A percentile compares a stretch with the other conserved stretches of the same genome.
Evolutionary conservation across 2,797 vertebrate genomes (phyloP).

Genomic region (Lacerta agilis): DNA sequence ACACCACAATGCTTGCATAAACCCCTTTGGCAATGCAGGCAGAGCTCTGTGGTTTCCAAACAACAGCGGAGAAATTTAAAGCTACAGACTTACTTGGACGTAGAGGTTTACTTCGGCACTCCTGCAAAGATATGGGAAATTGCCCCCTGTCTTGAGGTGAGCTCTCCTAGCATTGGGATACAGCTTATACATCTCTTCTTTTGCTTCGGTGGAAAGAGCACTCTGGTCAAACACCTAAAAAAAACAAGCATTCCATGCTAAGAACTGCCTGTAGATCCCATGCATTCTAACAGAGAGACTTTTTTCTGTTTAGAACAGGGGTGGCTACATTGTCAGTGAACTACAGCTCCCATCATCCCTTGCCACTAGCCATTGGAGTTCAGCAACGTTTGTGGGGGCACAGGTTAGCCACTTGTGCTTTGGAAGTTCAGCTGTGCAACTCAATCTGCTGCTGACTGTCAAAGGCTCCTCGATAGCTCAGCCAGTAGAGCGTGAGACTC

Average conservation of each 20-base stretch:
- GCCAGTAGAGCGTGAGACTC: too few relatives aligned
- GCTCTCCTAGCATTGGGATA: conserved; percentile 95
- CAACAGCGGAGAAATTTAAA: background rate
- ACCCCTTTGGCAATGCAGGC: background rate
- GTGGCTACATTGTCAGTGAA: too few relatives aligned
- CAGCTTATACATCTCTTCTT: conserved; percentile 99
- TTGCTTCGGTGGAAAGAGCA: conserved; percentile 93
- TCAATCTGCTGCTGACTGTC: background rate
- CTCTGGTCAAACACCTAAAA: conserved; percentile 97
- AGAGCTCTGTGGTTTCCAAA: background rate
- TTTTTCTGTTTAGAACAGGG: background rate
- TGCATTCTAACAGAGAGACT: too few relatives aligned
- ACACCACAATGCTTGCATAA: background rate
- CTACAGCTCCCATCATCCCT: too few relatives aligned
- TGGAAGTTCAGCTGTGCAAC: background rate
- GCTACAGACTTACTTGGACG: conserved; percentile 84
- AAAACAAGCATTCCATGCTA: background rate
- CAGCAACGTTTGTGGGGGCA: too few relatives aligned
- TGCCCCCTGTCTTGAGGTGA: conserved; percentile 97
- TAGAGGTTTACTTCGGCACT: conserved; percentile 98
- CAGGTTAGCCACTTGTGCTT: too few relatives aligned
- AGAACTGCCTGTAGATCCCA: background rate
- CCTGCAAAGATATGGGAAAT: conserved; percentile 96
- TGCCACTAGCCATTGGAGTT: too few relatives aligned
- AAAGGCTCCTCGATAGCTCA: background rate